Evolutionary conservation across 2,113 vertebrate genomes (phyloP), one percentile per base, ranked within the genome.

Genomic region (Picathartes gymnocephalus): DNA sequence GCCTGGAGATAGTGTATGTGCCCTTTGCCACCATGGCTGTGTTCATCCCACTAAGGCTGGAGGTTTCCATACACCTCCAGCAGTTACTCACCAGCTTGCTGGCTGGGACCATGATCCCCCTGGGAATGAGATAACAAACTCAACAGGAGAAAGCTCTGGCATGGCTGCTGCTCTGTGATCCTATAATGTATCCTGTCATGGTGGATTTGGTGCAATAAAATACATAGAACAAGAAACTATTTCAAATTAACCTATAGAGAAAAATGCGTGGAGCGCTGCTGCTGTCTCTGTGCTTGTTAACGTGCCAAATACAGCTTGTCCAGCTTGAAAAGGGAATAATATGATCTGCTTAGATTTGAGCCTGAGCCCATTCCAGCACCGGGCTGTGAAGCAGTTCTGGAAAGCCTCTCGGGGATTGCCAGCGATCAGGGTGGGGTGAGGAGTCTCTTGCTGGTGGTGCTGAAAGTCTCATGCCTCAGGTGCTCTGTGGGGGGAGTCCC

Each of bases 141-240:
- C 66, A 56, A 37, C 39, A 69, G 65, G 70, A 44, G 45, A 71
- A 79, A 68, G 57, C 54, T 91, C 78, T 66, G 66, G 35, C 48
- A 2, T 25, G 35, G 54, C 53, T 85, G 69, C 30, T 61, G 47
- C 54, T 69, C 88, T 1, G 0, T 92, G 88, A 80, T 90, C 88
- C 88, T 80, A 0, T 83, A 92, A 92, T 66, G 42, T 65, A 13
- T 66, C 64, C 58, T 39, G 33, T 94, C 64, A 61, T 1, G 4
- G 80, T 83, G 60, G 71, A 90, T 93, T 94, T 94, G 58, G 35
- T 72, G 80, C 54, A 45, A 20, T 81, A 77, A 90, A 95, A 82
- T 61, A 22, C 44, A 9, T 6, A 68, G 62, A 76, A 61, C 22
- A 45, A 76, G 79, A n/a, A 86, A 79, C 1, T 0, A 44, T 80